Evolutionary conservation across 2,888 invertebrate species (phyloP), one percentile per base, ranked within the genome.

Genomic region (Fragum whitleyi): DNA sequence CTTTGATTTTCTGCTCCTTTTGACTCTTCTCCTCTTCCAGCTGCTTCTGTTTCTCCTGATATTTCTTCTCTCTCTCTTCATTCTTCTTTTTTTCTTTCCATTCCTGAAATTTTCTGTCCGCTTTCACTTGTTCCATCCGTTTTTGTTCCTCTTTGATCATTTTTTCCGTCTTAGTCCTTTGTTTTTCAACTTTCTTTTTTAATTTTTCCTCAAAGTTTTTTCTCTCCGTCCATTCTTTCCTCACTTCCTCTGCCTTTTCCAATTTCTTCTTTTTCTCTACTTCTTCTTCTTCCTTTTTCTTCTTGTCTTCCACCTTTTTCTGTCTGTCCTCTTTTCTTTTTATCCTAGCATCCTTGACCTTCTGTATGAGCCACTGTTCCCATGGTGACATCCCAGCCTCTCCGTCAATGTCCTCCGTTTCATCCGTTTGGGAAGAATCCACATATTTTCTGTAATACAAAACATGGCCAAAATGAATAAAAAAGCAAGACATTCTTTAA

Each of bases 281-380:
- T 65, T 87, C 84, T 79, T 89, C 86, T 53, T 85, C 78, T 71
- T 86, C 85, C 73, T 89, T 88, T 28, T 88, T 78, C 29, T 70
- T 47, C 79, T 88, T 86, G 32, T 88, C 87, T 75, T 90, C 84
- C 32, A 77, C 83, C 59, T 87, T 88, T 71, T 86, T 88, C 72
- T 82, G 81, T 59, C 62, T 78, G 32, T 87, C 87, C 68, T 83
- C 79, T 36, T 84, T 82, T 28, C 77, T 65, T 59, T 82, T 88
- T 69, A 73, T 36, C 73, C 83, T 74, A 71, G 91, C 90, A 47
- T 89, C 88, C 78, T 91, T 90, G 0, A 91, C 91, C 81, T 93
- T 93, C 57, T 87, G 80, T 62, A 92, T 87, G 1, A 93, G 76
- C 93, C 93, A 93, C 42, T 88, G 85, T 83, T 93, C 92, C 93